Conservation (phyloP, 2,113 vertebrate species). For the Garra rufa region DNA sequence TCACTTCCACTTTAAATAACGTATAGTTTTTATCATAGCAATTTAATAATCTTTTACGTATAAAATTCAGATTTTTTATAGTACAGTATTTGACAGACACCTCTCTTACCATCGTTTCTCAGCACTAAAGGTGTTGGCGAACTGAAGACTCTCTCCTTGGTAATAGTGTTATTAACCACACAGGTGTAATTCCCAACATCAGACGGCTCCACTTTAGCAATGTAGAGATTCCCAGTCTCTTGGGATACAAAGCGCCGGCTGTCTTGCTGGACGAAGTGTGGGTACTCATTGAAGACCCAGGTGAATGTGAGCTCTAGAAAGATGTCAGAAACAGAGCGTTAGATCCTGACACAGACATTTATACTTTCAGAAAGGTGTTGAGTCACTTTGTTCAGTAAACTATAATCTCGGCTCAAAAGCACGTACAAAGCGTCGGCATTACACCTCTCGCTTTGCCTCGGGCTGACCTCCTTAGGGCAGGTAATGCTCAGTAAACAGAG, state of each 20-base stretch:
- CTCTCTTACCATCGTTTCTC: slow-evolving; percentile 85
- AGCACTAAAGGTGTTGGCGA: slow-evolving; percentile 89
- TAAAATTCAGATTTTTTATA: neutral
- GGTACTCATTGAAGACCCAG: slow-evolving; percentile 95
- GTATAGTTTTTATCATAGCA: neutral
- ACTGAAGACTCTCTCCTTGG: slow-evolving; percentile 81
- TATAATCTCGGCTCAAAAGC: neutral
- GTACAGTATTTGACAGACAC: neutral
- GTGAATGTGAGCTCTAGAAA: slow-evolving; percentile 84
- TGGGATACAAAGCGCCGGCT: slow-evolving; percentile 91
- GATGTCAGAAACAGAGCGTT: neutral
- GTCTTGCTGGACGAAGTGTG: slow-evolving; percentile 90
- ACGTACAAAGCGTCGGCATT: slow-evolving; percentile 15
- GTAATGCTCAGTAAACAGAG: slow-evolving; percentile 53
- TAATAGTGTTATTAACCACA: slow-evolving; percentile 84
- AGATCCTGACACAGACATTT: neutral
- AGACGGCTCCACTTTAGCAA: slow-evolving; percentile 89
- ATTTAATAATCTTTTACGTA: neutral
- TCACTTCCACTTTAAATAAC: no score
- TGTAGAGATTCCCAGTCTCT: slow-evolving; percentile 92
- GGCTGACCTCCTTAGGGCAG: slow-evolving; percentile 48
- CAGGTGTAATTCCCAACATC: slow-evolving; percentile 96
- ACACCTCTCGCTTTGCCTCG: neutral
- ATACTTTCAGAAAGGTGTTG: slow-evolving; percentile 39
- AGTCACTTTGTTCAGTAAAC: slow-evolving; percentile 29